Evolutionary conservation across 2,888 invertebrate species (phyloP).

Genomic region (Lamellibrachia columna): DNA sequence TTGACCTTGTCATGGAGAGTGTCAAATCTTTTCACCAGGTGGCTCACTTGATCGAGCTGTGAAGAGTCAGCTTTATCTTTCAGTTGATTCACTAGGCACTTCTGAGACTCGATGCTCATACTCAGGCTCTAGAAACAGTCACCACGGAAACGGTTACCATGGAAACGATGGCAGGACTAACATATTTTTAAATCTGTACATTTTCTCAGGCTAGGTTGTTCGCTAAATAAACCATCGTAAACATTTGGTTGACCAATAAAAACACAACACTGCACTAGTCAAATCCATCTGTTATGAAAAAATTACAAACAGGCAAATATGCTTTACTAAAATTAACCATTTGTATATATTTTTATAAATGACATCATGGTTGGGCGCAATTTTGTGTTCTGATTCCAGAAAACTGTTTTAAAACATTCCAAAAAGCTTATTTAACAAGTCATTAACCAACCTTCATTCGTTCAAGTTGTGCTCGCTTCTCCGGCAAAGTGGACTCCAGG

Average conservation of each 20-base stretch:
- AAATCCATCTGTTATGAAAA: neutral
- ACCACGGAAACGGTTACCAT: neutral
- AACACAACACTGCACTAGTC: too few relatives aligned
- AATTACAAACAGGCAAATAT: neutral
- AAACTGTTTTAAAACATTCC: neutral
- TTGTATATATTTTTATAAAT: neutral
- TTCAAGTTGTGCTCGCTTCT: constrained; percentile 40
- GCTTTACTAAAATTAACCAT: neutral
- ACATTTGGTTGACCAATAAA: too few relatives aligned
- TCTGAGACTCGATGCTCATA: neutral
- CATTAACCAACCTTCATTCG: constrained; percentile 50
- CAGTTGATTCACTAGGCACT: constrained; percentile 76
- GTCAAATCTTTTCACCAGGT: constrained; percentile 85
- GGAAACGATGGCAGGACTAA: neutral
- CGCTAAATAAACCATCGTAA: neutral
- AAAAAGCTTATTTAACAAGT: neutral
- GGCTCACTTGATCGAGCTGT: constrained; percentile 76
- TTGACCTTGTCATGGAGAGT: constrained; percentile 80
- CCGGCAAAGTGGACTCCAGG: constrained; percentile 44
- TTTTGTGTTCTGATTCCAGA: neutral
- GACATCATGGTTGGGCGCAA: neutral
- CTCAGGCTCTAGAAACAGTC: neutral
- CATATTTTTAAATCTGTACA: neutral
- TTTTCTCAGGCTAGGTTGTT: neutral
- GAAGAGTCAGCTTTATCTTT: constrained; percentile 84